Base-by-base conservation (phyloP, 30 jellyfish, hydroid and myxozoan genomes). In the Chrysaora quinquecirrha region DNA sequence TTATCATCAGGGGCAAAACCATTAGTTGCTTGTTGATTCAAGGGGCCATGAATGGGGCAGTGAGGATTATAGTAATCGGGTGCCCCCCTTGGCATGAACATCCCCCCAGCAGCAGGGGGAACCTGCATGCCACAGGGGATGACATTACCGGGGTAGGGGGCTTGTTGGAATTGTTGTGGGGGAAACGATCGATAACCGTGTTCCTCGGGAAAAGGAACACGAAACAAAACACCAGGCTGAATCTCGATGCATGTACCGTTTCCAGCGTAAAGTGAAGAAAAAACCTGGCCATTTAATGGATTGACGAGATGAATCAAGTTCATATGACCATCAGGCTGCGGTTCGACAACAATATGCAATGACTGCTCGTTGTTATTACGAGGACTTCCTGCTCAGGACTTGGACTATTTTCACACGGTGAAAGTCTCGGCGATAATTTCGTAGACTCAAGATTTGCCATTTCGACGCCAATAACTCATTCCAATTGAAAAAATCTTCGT, bases 121-220 rank as follows among this genome's bases (percentile, higher is more conserved):
- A 82, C 64, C 60, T 78, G 87, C 62, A 76, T 69, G 34, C 78
- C 85, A 30, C 54, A 70, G 4, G 96, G 96, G 28, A 73, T 68
- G 34, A 70, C 71, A 47, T 71, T 76, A 6, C 77, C 64, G 34
- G 65, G 84, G 64, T 52, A 72, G 3, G 83, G 96, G 1, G 87
- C 71, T 35, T 78, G 96, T 48, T 30, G 91, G 31, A 69, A 77
- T 25, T 69, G 95, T 48, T 71, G 85, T 12, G 88, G 88, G 18
- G 90, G 90, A 54, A 12, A 79, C 18, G 96, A 70, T 31, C 85
- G 92, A 56, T 87, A 87, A 23, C 93, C 89, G 62, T 88, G 99
- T 52, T 85, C 97, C 23, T 94, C 97, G 3, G 99, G 99, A 75
- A 30, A 94, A 1, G 99, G 99, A 0, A 94, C 99, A 30, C 97